Evolutionary conservation across 2,888 invertebrate species (phyloP).

Genomic region (Acrobasis repandana): DNA sequence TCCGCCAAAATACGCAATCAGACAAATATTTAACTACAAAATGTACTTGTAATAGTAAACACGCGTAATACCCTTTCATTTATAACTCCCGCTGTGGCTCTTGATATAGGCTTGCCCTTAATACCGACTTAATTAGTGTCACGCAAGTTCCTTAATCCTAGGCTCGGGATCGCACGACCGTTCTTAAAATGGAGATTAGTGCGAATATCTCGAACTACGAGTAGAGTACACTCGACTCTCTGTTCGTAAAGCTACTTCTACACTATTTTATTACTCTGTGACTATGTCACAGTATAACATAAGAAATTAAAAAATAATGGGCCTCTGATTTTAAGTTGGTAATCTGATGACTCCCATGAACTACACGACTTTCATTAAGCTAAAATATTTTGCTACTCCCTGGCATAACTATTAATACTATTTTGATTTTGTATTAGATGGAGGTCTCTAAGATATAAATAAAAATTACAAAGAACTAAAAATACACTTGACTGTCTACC

Average conservation of each 20-base stretch:
- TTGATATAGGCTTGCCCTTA: slow-evolving; percentile 80
- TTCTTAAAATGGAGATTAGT: slow-evolving; percentile 83
- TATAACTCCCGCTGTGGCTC: slow-evolving; percentile 78
- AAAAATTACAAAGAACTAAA: too few relatives aligned
- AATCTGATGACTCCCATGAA: neutral
- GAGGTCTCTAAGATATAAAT: too few relatives aligned
- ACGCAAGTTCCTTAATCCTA: slow-evolving; percentile 82
- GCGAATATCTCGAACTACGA: slow-evolving; percentile 77
- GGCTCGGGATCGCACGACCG: slow-evolving; percentile 78
- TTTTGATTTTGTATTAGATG: too few relatives aligned
- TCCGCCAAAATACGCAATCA: slow-evolving; percentile 25
- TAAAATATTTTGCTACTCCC: too few relatives aligned
- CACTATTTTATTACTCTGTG: slow-evolving; percentile 34
- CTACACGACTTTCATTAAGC: too few relatives aligned
- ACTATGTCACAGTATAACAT: too few relatives aligned
- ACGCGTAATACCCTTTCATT: slow-evolving; percentile 79
- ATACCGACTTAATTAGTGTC: slow-evolving; percentile 83
- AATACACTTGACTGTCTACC: too few relatives aligned
- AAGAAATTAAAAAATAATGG: neutral
- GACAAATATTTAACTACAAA: slow-evolving; percentile 44
- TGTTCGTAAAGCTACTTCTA: slow-evolving; percentile 67
- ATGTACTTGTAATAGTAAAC: slow-evolving; percentile 63
- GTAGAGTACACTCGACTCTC: slow-evolving; percentile 39
- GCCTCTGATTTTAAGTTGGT: neutral
- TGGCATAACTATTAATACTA: too few relatives aligned